These are phyloP conservation scores for Microplitis demolitor DNA, from an alignment of 1,140 invertebrate species.

Conservation along the genomic window DNA sequence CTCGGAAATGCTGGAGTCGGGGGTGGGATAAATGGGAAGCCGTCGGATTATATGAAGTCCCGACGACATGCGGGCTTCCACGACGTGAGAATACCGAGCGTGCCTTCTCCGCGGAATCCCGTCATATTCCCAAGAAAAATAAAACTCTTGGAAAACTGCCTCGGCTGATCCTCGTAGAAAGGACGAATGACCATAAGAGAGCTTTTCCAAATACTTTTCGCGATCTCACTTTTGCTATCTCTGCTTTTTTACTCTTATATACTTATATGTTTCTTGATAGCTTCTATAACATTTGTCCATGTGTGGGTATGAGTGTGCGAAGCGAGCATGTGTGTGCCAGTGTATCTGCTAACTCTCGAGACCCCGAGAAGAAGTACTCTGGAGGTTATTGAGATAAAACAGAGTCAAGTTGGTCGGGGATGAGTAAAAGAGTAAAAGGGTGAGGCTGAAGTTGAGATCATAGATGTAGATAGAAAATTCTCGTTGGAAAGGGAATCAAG, in stretches of 20 bases:
- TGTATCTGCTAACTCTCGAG: no score
- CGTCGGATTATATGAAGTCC: slow-evolving; percentile 33
- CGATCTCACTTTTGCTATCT: background rate
- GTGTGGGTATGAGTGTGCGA: no score
- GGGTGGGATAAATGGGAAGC: background rate
- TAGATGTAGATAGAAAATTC: slow-evolving; percentile 12
- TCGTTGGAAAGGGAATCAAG: background rate
- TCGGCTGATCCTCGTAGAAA: slow-evolving; percentile 33
- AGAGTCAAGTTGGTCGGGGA: no score
- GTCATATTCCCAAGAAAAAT: slow-evolving; percentile 29
- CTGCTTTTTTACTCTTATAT: background rate
- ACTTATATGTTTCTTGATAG: background rate
- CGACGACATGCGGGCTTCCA: slow-evolving; percentile 29
- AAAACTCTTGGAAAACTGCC: slow-evolving; percentile 21
- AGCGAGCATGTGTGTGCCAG: no score
- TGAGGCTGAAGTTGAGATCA: background rate
- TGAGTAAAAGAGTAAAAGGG: background rate
- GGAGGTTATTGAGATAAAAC: no score
- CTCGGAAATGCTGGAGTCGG: no score
- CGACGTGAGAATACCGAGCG: slow-evolving; percentile 34
- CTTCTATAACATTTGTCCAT: no score
- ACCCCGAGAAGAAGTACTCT: no score
- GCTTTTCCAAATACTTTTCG: slow-evolving; percentile 7
- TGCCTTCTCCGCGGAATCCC: slow-evolving; percentile 33
- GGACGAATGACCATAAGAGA: slow-evolving; percentile 9